Percentiles rank a stretch among this genome's conserved stretches.
These are phyloP conservation scores for Eupithecia tripunctaria DNA, from an alignment of 2,888 invertebrate genomes.

Conservation along the genomic window DNA sequence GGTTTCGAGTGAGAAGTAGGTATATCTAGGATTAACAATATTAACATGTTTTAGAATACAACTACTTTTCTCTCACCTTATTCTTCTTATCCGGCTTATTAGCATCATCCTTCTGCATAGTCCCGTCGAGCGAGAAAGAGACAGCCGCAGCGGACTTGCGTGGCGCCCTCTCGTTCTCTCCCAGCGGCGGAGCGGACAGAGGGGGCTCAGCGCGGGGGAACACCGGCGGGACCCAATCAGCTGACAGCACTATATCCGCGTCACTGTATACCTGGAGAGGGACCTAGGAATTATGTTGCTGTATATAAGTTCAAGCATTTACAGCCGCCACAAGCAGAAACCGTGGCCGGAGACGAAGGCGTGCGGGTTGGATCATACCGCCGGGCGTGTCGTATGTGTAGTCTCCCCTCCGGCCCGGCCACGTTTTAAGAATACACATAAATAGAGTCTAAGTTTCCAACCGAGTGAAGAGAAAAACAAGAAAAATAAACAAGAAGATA, in stretches of 20 bases:
- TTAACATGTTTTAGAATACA: neutral
- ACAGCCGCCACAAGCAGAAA: too few relatives aligned
- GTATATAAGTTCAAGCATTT: conserved; percentile 13
- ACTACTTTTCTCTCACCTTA: conserved; percentile 81
- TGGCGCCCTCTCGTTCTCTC: conserved; percentile 75
- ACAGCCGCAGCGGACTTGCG: conserved; percentile 76
- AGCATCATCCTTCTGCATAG: conserved; percentile 79
- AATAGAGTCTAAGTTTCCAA: neutral
- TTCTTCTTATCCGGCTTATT: conserved; percentile 88
- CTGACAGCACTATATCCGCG: conserved; percentile 93
- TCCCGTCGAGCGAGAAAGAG: conserved; percentile 79
- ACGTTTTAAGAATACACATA: neutral
- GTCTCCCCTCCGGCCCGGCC: too few relatives aligned
- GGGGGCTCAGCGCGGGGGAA: conserved; percentile 89
- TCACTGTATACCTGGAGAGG: conserved; percentile 89
- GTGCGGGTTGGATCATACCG: too few relatives aligned
- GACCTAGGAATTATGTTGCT: conserved; percentile 29
- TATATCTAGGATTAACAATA: too few relatives aligned
- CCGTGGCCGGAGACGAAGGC: too few relatives aligned
- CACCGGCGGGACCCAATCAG: conserved; percentile 94
- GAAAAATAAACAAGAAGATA: neutral
- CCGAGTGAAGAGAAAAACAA: neutral
- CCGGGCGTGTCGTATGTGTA: too few relatives aligned
- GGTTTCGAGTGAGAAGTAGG: neutral
- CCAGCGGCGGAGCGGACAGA: conserved; percentile 81